Evolutionary conservation across 1,140 invertebrate genomes (phyloP).

Genomic region (Drosophila erecta): DNA sequence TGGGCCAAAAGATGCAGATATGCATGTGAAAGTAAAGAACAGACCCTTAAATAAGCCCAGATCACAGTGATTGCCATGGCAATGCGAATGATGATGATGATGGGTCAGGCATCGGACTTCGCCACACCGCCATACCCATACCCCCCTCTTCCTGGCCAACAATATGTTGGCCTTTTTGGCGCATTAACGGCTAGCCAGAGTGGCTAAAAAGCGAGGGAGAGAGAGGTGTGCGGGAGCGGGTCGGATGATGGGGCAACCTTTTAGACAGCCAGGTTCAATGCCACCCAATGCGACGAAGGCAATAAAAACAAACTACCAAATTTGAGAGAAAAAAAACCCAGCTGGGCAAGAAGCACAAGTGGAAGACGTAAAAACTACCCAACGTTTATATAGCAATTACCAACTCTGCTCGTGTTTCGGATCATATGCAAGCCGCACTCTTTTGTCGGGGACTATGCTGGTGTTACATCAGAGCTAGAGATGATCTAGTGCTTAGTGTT

Average conservation of each 20-base stretch:
- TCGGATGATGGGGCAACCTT: conserved; percentile 31
- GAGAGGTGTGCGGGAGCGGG: background rate
- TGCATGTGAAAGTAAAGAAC: conserved; percentile 77
- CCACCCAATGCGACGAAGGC: conserved; percentile 67
- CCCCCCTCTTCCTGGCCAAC: conserved; percentile 13
- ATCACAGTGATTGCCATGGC: conserved; percentile 64
- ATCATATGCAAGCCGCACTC: conserved; percentile 47
- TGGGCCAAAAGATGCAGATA: conserved; percentile 35
- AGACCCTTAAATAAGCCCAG: conserved; percentile 70
- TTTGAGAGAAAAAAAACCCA: conserved; percentile 46
- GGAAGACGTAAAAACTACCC: conserved; percentile 42
- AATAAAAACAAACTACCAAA: conserved; percentile 77
- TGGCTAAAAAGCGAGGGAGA: background rate
- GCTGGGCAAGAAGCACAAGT: conserved; percentile 21
- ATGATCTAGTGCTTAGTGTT: conserved; percentile 14
- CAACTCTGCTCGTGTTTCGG: conserved; percentile 73
- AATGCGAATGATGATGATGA: conserved; percentile 20
- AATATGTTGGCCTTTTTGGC: conserved; percentile 70
- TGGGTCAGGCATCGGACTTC: conserved; percentile 10
- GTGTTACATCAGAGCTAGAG: conserved; percentile 39
- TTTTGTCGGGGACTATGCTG: background rate
- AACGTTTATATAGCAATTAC: conserved; percentile 79
- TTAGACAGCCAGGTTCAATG: conserved; percentile 65
- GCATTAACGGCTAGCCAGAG: conserved; percentile 69
- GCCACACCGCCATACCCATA: background rate